Conservation (phyloP, 2,888 invertebrate genomes). For the Lucinisca nassula region DNA sequence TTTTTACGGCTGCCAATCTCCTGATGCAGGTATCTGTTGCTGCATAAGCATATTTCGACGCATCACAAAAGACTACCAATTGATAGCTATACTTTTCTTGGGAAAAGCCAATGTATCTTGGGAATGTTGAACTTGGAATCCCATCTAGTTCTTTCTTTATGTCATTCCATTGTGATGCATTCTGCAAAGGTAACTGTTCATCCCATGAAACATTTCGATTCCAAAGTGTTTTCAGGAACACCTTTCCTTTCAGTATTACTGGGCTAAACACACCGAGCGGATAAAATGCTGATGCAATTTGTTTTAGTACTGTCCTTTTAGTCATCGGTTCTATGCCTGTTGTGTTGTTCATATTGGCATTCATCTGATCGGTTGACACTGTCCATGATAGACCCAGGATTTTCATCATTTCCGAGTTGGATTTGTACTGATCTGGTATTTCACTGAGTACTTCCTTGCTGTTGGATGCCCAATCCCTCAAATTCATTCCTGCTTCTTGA, state of each 20-base stretch:
- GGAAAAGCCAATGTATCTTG: neutral
- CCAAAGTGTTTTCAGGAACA: constrained; percentile 13
- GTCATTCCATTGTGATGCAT: neutral
- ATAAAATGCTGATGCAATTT: constrained; percentile 15
- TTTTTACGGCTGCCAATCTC: neutral
- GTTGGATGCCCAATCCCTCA: constrained; percentile 2
- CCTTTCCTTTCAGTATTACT: neutral
- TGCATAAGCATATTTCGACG: constrained; percentile 24
- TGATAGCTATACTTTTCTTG: neutral
- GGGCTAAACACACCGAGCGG: constrained; percentile 19
- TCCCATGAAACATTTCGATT: constrained; percentile 6
- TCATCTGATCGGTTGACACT: neutral
- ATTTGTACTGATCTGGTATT: neutral
- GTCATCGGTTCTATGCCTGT: neutral
- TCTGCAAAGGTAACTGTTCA: neutral
- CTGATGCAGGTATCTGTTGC: constrained; percentile 15
- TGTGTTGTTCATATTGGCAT: neutral
- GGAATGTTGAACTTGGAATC: neutral
- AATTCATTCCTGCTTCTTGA: neutral
- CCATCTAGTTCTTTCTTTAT: neutral
- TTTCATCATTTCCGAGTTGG: neutral
- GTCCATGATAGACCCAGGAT: neutral
- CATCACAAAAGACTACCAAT: constrained; percentile 21
- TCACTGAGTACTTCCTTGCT: neutral
- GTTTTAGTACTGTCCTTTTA: constrained; percentile 15